A percentile compares a stretch with the other conserved stretches of the same genome.
phyloP scores from a whole-genome alignment of 2,113 vertebrate species.

The Chaenogobius annularis region DNA sequence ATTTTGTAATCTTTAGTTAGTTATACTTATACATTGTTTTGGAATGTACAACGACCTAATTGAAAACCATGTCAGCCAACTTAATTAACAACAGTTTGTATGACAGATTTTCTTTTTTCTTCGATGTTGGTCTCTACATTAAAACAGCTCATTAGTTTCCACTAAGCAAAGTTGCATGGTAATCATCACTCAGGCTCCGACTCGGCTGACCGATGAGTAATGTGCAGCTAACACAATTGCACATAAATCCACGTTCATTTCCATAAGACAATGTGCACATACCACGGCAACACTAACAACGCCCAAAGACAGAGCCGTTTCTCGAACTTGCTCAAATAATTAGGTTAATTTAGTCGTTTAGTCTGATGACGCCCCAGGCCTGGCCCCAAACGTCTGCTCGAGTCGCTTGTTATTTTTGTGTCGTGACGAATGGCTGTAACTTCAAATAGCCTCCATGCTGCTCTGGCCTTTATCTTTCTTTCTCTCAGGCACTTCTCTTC shows the following conservation, averaged over 20 bases:
- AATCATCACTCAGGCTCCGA: conserved; percentile 37
- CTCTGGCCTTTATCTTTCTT: conserved; percentile 39
- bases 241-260: conserved; percentile 17
- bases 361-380: conserved; percentile 44
- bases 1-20: no score
- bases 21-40: no score
- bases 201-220: conserved; percentile 42
- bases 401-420: conserved; percentile 20
- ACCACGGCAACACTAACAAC: conserved; percentile 24
- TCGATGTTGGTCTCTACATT: conserved; percentile 7
- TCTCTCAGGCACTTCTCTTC: conserved; percentile 43
- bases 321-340: conserved; percentile 42
- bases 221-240: conserved; percentile 3
- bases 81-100: not conserved
- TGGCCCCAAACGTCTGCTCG: conserved; percentile 26
- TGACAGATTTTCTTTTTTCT: conserved; percentile 1
- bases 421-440: conserved; percentile 21
- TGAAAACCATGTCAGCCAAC: no score
- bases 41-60: no score
- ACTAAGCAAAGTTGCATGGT: conserved; percentile 42
- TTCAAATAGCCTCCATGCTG: conserved; percentile 6
- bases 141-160: conserved; percentile 41
- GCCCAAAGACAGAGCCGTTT: conserved; percentile 23
- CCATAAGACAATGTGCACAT: conserved; percentile 13
- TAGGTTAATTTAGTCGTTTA: conserved; percentile 57